Evolutionary conservation across 2,888 invertebrate species (phyloP).

Genomic region (Tinea trinotella): DNA sequence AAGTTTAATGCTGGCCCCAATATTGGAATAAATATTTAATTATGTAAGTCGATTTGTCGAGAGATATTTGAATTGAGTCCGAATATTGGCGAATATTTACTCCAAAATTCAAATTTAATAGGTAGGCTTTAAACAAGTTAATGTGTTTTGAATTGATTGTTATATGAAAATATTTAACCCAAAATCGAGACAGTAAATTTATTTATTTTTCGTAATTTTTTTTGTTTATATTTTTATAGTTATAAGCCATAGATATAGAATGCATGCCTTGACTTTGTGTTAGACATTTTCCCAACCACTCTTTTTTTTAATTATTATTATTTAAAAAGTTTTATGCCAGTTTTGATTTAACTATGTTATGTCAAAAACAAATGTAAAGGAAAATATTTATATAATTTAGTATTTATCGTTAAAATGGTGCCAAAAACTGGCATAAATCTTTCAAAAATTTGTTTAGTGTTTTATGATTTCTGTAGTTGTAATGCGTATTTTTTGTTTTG

Average conservation of each 20-base stretch:
- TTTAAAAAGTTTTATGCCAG: constrained; percentile 10
- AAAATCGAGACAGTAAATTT: background rate
- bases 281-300: constrained; percentile 73
- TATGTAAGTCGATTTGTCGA: too few species aligned
- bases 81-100: too few species aligned
- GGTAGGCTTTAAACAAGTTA: too few species aligned
- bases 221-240: background rate
- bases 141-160: constrained; percentile 10
- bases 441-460: constrained; percentile 30
- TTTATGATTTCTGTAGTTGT: constrained; percentile 56
- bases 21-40: too few species aligned
- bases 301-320: constrained; percentile 27
- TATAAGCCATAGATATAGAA: constrained; percentile 62
- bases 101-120: too few species aligned
- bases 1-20: too few species aligned
- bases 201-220: background rate
- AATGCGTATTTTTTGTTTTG: constrained; percentile 59
- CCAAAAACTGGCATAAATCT: constrained; percentile 1
- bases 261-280: constrained; percentile 44
- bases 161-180: constrained; percentile 10
- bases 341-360: background rate
- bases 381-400: constrained; percentile 18
- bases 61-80: too few species aligned
- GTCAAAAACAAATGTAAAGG: too few species aligned
- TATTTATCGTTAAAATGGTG: too few species aligned